phyloP scores from a whole-genome alignment of 2,888 invertebrate species.

The Cataglyphis albicans region DNA sequence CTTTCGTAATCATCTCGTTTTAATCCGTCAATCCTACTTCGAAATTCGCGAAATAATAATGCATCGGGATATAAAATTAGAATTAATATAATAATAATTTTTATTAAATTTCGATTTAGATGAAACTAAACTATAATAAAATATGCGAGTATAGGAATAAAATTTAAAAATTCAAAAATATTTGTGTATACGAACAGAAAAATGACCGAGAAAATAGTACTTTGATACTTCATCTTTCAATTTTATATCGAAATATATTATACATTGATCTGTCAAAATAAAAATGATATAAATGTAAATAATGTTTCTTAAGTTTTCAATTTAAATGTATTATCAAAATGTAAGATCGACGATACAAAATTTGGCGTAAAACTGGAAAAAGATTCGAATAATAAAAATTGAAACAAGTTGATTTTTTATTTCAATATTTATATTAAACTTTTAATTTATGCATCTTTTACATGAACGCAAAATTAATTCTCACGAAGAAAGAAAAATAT shows the following conservation, averaged over 20 bases:
- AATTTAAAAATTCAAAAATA: not conserved
- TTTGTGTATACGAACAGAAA: not conserved
- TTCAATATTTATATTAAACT: not conserved
- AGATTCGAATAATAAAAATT: not conserved
- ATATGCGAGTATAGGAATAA: not conserved
- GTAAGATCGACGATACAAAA: not conserved
- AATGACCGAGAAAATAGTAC: not conserved
- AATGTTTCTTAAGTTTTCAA: not conserved
- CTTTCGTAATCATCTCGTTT: constrained; percentile 4
- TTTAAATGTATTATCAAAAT: not conserved
- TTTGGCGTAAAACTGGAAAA: not conserved
- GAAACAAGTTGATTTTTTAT: not conserved
- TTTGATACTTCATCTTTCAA: not conserved
- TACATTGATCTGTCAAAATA: not conserved
- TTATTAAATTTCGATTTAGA: not conserved
- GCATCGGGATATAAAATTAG: not conserved
- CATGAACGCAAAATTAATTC: not conserved
- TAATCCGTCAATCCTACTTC: not conserved
- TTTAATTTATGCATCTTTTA: not conserved
- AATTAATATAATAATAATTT: not conserved
- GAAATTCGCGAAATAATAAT: constrained; percentile 20
- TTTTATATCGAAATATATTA: not conserved
- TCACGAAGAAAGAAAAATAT: not conserved
- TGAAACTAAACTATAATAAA: not conserved
- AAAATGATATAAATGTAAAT: not conserved